Evolutionary conservation across 2,797 vertebrate species (phyloP).

Genomic region (Amphiprion clarkii): DNA sequence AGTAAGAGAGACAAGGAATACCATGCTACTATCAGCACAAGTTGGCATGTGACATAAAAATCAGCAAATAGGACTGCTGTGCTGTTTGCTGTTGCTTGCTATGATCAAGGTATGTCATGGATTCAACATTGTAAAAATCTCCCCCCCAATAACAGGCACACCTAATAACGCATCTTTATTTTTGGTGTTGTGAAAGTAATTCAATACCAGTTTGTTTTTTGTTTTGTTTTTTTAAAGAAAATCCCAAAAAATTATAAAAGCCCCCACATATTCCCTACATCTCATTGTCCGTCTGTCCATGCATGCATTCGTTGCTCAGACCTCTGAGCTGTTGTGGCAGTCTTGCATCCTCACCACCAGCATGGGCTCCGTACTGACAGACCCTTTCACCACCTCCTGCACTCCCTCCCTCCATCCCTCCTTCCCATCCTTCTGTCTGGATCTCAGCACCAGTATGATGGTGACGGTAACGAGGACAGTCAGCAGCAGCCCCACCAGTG

Average conservation of each 20-base stretch:
- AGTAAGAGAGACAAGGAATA: constrained; percentile 30
- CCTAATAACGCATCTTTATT: constrained; percentile 43
- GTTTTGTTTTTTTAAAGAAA: constrained; percentile 40
- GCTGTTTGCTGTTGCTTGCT: constrained; percentile 42
- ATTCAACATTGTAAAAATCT: constrained; percentile 45
- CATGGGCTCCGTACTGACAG: constrained; percentile 87
- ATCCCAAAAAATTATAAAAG: constrained; percentile 65
- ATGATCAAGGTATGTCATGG: constrained; percentile 41
- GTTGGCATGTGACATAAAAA: constrained; percentile 51
- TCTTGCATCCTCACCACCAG: constrained; percentile 87
- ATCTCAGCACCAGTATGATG: constrained; percentile 78
- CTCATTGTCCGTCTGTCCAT: constrained; percentile 55
- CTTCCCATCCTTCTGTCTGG: constrained; percentile 78
- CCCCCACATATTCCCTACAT: constrained; percentile 35
- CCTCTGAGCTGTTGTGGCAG: constrained; percentile 91
- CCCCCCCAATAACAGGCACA: constrained; percentile 32
- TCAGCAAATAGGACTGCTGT: constrained; percentile 5
- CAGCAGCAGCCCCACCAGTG: constrained; percentile 85
- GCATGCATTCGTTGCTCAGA: constrained; percentile 82
- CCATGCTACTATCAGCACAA: constrained; percentile 39
- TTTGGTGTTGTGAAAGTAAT: constrained; percentile 73
- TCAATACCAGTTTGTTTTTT: constrained; percentile 51
- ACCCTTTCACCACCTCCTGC: constrained; percentile 79
- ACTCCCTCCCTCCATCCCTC: constrained; percentile 75
- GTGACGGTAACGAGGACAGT: constrained; percentile 78